Base-by-base conservation (phyloP, 35 echinoderm and acorn worm genomes). In the Amphiura filiformis region DNA sequence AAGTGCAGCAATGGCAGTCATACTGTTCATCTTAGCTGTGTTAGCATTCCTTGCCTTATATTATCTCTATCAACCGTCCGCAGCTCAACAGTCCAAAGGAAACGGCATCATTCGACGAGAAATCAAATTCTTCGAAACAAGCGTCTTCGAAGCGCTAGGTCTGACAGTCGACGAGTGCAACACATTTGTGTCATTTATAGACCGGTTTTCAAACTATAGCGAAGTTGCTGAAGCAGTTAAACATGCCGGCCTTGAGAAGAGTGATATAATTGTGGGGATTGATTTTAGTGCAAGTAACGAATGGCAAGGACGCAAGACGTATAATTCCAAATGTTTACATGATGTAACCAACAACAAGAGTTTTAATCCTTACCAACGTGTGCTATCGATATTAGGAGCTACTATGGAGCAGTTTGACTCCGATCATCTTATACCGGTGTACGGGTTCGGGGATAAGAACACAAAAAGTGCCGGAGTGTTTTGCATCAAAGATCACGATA, bases 281-380 rank as follows among this genome's bases (percentile, higher is more conserved):
- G 96, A 99, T 70, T 99, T 99, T 79, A 99, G 93, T 17, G 96
- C 96, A n/a, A 99, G 96, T 77, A 99, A 99, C 35, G 96, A 99
- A 76, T 99, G 96, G 96, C 96, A 99, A 65, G 96, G 96, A 0
- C 57, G 96, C 22, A 92, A 94, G 38, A 77, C 86, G 0, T 99
- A 87, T 32, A 76, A 82, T 38, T 81, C 75, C 34, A 65, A 82
- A 17, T 95, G 93, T 64, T 39, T 99, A 13, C 96, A 99, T n/a
- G 92, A 99, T 38, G 75, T 99, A 0, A 64, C 86, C 5, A 94
- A 90, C 35, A 35, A 86, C 0, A 99, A 92, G 82, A 86, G 91
- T 1, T 85, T 99, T 39, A 99, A 99, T 65, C 96, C 96, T 9
- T 99, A 99, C 78, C 96, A 99, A 78, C 82, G 88, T 23, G 96